Evolutionary conservation across 2,113 vertebrate genomes (phyloP), one percentile per base, ranked within the genome.

Genomic region (Poicephalus gulielmi): DNA sequence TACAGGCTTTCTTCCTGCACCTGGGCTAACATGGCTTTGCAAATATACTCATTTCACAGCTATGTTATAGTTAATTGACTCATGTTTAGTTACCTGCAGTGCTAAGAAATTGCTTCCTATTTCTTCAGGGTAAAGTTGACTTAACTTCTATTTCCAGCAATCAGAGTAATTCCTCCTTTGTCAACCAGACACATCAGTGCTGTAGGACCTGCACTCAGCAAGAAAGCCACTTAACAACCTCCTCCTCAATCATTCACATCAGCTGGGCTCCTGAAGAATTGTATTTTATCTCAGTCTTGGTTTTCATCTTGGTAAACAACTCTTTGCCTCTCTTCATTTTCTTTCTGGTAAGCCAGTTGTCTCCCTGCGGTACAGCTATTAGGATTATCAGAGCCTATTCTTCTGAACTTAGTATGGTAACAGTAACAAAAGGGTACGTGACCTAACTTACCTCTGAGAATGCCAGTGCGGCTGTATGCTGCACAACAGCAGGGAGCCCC

Each of bases 191-290:
- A 19, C 50, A 70, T 13, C 3, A 14, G 18, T n/a, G 33, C 39
- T 69, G 24, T 5, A 69, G 19, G n/a, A 47, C 5, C 8, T 18
- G 33, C 0, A 0, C 17, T 37, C 0, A 0, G 37, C 1, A 3
- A 86, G 50, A 49, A 86, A 63, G 23, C 13, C 35, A 39, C 43
- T 66, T 84, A 23, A 9, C 33, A 91, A 68, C 31, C 8, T 63
- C 43, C 41, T 75, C 46, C 55, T 75, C 33, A 18, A 30, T 68
- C 44, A n/a, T 44, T 41, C 5, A 0, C 22, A 47, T 44, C 35
- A 17, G 5, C 17, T 86, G 68, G 90, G n/a, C 46, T 88, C 83
- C 55, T 7, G 37, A 63, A 70, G 73, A 53, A 11, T 25, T 46
- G 31, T 24, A 31, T 60, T 85, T 27, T 27, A 53, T 8, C 77